phyloP scores from a whole-genome alignment of 2,113 vertebrate genomes.

The Dascyllus trimaculatus region DNA sequence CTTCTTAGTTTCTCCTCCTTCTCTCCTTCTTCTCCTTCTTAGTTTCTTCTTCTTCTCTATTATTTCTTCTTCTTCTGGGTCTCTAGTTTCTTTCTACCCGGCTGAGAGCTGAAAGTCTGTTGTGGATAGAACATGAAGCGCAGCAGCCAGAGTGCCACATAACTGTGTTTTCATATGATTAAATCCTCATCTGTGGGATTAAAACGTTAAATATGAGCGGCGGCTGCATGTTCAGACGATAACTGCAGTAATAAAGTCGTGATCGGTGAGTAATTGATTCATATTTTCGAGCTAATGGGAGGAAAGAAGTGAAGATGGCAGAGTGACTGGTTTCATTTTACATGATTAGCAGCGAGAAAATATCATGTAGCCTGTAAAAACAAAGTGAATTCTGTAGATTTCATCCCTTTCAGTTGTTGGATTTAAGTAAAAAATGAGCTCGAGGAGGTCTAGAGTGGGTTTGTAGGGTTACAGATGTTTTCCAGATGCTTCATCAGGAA shows the following conservation, averaged over 20 bases:
- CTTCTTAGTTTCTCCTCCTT: not conserved
- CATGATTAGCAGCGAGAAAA: not conserved
- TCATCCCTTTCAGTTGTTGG: no score
- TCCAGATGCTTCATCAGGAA: no score
- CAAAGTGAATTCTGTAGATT: no score
- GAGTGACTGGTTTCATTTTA: not conserved
- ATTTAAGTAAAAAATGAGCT: no score
- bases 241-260: conserved; percentile 34
- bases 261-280: conserved; percentile 32
- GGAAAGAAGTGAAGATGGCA: not conserved
- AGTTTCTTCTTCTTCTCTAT: no score
- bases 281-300: not conserved
- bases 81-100: no score
- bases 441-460: no score
- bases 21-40: not conserved
- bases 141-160: not conserved
- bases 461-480: no score
- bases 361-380: no score
- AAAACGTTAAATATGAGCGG: conserved; percentile 3
- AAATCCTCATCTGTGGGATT: not conserved
- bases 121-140: not conserved
- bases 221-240: not conserved
- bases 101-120: no score
- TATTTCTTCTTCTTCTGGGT: no score
- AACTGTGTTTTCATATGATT: conserved; percentile 17